Conservation (phyloP, 2,113 vertebrate genomes). For the Podiceps cristatus region DNA sequence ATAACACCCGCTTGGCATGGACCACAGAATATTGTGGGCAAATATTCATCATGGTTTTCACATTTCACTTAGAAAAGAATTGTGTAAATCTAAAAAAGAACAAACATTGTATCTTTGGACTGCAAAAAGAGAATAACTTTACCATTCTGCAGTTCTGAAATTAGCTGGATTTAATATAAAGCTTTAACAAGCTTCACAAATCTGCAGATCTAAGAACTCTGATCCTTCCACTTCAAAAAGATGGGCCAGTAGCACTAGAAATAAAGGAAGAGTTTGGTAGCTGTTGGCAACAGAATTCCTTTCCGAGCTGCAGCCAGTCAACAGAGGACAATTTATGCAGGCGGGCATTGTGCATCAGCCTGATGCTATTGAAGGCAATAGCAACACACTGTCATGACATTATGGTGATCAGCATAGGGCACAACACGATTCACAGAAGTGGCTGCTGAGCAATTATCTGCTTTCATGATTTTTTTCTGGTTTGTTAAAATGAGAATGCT, state of each 20-base stretch:
- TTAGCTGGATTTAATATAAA: not conserved
- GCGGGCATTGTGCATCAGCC: not conserved
- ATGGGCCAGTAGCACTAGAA: not conserved
- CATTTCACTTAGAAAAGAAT: not conserved
- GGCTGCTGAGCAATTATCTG: not conserved
- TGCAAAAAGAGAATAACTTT: not conserved
- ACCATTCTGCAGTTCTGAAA: not conserved
- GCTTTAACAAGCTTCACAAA: not conserved
- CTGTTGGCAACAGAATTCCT: conserved; percentile 1
- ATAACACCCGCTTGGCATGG: not conserved
- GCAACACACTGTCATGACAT: not conserved
- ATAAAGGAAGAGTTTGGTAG: not conserved
- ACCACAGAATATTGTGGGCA: not conserved
- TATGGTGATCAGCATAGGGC: not conserved
- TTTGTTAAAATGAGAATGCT: not conserved
- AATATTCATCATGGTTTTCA: not conserved
- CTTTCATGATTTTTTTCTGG: not conserved
- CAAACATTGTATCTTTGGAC: not conserved
- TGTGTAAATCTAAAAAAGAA: not conserved
- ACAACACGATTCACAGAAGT: not conserved
- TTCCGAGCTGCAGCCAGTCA: not conserved
- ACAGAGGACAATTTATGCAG: not conserved
- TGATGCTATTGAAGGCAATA: not conserved
- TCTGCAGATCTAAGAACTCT: not conserved
- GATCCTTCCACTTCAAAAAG: conserved; percentile 19